phyloP scores from a whole-genome alignment of 30 jellyfish, hydroid and myxozoan genomes.

The Cassiopea andromeda region DNA sequence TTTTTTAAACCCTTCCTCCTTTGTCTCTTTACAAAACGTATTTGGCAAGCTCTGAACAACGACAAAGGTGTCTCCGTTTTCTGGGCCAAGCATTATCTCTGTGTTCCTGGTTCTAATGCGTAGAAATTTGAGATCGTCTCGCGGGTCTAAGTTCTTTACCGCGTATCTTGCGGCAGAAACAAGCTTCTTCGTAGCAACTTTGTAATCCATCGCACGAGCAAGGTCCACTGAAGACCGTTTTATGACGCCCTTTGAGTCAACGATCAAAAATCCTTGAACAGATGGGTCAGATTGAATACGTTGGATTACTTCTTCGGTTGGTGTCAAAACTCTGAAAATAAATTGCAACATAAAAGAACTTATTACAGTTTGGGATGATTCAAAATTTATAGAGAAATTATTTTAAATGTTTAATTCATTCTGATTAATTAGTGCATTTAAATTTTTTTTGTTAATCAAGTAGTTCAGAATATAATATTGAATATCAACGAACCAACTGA shows the following conservation, averaged over 20 bases:
- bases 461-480: too few species aligned
- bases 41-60: conserved; percentile 68
- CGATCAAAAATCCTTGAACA: conserved; percentile 76
- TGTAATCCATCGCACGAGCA: conserved; percentile 63
- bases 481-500: too few species aligned
- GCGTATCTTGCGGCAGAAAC: conserved; percentile 67
- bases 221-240: conserved; percentile 68
- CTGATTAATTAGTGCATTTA: too few species aligned
- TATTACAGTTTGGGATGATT: too few species aligned
- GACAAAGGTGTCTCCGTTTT: conserved; percentile 63
- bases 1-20: conserved; percentile 51
- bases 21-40: conserved; percentile 27
- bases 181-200: conserved; percentile 71
- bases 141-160: conserved; percentile 81
- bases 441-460: too few species aligned
- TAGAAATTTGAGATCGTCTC: conserved; percentile 71
- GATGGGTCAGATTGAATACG: conserved; percentile 67
- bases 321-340: conserved; percentile 48
- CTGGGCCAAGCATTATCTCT: conserved; percentile 80
- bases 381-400: too few species aligned
- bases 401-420: too few species aligned
- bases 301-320: conserved; percentile 69
- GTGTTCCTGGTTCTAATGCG: conserved; percentile 69
- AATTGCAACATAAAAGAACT: too few species aligned
- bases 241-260: conserved; percentile 66